Evolutionary conservation across 2,113 vertebrate genomes (phyloP).

Genomic region (Phyllopteryx taeniolatus): DNA sequence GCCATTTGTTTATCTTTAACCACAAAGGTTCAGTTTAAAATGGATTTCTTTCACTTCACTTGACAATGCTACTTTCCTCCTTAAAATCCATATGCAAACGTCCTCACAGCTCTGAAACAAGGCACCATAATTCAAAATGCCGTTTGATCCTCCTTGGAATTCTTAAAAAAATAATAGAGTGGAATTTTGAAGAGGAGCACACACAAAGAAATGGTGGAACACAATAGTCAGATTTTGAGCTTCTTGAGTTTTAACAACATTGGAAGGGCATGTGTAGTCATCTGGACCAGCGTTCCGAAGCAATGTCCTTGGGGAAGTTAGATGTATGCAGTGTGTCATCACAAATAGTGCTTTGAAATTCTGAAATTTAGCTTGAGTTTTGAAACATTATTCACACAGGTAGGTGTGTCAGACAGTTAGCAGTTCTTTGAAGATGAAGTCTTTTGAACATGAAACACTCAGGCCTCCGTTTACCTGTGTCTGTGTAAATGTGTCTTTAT

Average conservation of each 20-base stretch:
- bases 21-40: slow-evolving; percentile 32
- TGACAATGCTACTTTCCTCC: slow-evolving; percentile 46
- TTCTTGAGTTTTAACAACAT: slow-evolving; percentile 26
- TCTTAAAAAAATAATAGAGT: slow-evolving; percentile 43
- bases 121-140: slow-evolving; percentile 49
- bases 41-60: slow-evolving; percentile 41
- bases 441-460: slow-evolving; percentile 41
- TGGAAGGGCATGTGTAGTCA: slow-evolving; percentile 7
- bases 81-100: slow-evolving; percentile 60
- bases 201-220: slow-evolving; percentile 36
- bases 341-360: slow-evolving; percentile 47
- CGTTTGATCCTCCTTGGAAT: slow-evolving; percentile 60
- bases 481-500: slow-evolving; percentile 33
- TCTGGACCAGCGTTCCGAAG: slow-evolving; percentile 31
- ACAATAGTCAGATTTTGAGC: slow-evolving; percentile 27
- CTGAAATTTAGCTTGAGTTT: slow-evolving; percentile 34
- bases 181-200: slow-evolving; percentile 30
- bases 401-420: slow-evolving; percentile 40
- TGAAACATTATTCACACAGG: slow-evolving; percentile 28
- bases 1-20: slow-evolving; percentile 21
- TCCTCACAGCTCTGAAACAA: slow-evolving; percentile 54
- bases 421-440: slow-evolving; percentile 50
- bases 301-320: slow-evolving; percentile 17
- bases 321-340: slow-evolving; percentile 40
- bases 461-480: slow-evolving; percentile 8